Conservation (phyloP, 2,888 invertebrate species). For the Tiliacea citrago region DNA sequence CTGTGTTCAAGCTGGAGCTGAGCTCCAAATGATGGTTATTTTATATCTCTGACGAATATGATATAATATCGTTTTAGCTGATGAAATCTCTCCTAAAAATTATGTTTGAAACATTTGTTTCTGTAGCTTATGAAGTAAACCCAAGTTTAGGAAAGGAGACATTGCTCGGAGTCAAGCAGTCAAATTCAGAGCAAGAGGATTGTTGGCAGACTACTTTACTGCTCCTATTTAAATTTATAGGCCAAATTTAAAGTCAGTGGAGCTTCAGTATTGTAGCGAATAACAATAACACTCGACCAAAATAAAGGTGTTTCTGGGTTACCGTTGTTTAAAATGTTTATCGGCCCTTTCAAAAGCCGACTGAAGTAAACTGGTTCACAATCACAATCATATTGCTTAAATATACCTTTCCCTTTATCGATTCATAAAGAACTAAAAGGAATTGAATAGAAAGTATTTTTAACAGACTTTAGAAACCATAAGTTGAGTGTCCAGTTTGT, state of each 20-base stretch:
- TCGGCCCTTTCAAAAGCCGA: constrained; percentile 45
- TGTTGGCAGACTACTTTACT: neutral
- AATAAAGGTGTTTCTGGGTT: constrained; percentile 43
- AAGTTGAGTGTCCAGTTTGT: neutral
- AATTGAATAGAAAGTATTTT: constrained; percentile 27
- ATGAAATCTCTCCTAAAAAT: neutral
- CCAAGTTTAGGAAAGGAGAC: neutral
- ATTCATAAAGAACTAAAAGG: constrained; percentile 13
- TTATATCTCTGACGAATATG: neutral
- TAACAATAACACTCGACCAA: constrained; percentile 30
- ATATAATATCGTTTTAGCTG: neutral
- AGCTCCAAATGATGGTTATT: constrained; percentile 11
- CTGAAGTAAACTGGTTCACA: constrained; percentile 52
- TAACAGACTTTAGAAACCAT: neutral
- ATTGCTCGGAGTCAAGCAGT: neutral
- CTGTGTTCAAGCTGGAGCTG: neutral
- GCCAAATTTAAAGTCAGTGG: neutral
- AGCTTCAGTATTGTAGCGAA: constrained; percentile 7
- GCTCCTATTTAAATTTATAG: neutral
- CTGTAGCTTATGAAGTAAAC: neutral
- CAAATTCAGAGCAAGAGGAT: neutral
- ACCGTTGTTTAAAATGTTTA: constrained; percentile 40
- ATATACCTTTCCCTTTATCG: constrained; percentile 42
- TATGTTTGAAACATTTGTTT: neutral
- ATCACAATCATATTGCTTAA: constrained; percentile 37